Evolutionary conservation across 2,888 invertebrate species (phyloP), one percentile per base, ranked within the genome.

Genomic region (Mesorhabditis sp.): DNA sequence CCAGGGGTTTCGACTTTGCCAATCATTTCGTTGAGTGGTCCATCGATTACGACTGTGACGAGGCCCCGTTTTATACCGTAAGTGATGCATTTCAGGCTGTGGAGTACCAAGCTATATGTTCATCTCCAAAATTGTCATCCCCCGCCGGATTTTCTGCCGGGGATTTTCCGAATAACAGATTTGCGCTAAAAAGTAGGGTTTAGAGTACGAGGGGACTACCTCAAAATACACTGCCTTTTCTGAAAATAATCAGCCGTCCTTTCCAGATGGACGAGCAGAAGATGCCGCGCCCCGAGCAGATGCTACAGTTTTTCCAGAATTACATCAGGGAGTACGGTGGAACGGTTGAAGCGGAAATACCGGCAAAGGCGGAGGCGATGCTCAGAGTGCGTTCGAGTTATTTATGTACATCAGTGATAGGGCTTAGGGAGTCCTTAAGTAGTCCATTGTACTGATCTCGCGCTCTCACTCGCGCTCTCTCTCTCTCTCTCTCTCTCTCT

Each of bases 11-110:
- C 87, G 95, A 95, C 87, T 88, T 95, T 67, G 95, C 95, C 4
- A 95, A 95, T 87, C 95, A 95, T 85, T 94, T 95, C 86, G 90
- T 92, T 75, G 95, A 95, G 86, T 87, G 94, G 93, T 90, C 90
- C 1, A 92, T 92, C 85, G 93, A 95, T 85, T 95, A 95, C 86
- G 92, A 91, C 0, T 90, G 90, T 71, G 89, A 91, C 0, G 89
- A 91, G 45, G 90, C 90, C 79, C 95, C 95, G 0, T 92, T 91
- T 87, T 95, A 91, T 87, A 89, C 88, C 72, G 91, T 91, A 50
- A 50, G 58, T 13, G 28, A 28, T 28, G 28, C 28, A 75, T 92
- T 91, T 83, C 94, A 96, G 0, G 91, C 90, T 4, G 87, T 90
- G 73, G 91, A 92, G 75, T 93, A 95, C 86, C 28, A 28, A 28